Percentiles rank a stretch among this genome's conserved stretches.
Conservation (phyloP, 2,888 invertebrate species). For the Pharmacophagus antenor region DNA sequence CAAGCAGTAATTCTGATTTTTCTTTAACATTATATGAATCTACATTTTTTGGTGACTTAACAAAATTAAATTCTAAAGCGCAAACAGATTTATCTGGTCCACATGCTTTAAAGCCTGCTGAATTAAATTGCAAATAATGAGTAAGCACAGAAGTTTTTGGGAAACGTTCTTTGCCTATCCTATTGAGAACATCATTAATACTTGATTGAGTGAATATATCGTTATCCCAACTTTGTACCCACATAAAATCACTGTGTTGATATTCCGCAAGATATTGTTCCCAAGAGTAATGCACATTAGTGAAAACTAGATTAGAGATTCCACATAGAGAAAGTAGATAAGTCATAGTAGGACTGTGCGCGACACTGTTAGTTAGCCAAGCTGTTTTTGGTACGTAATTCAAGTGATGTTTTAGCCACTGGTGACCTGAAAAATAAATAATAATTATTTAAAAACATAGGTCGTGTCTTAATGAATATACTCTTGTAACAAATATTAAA, state of each 20-base stretch:
- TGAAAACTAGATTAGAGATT: conserved; percentile 91
- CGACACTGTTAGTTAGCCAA: conserved; percentile 98
- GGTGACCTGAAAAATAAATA: conserved; percentile 84
- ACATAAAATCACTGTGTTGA: conserved; percentile 93
- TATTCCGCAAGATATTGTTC: conserved; percentile 94
- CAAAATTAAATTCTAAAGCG: conserved; percentile 80
- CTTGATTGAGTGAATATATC: conserved; percentile 45
- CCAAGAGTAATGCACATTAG: conserved; percentile 95
- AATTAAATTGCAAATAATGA: conserved; percentile 66
- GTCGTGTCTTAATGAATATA: neutral
- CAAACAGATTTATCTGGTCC: conserved; percentile 60
- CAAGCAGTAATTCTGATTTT: conserved; percentile 90
- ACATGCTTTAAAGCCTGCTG: conserved; percentile 60
- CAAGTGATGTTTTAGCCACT: conserved; percentile 91
- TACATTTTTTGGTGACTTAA: conserved; percentile 86
- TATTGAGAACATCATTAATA: conserved; percentile 54
- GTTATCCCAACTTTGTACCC: conserved; percentile 92
- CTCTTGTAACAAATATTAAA: neutral
- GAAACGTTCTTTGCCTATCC: conserved; percentile 58
- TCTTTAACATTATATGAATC: conserved; percentile 90
- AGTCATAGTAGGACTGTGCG: conserved; percentile 95
- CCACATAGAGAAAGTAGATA: conserved; percentile 91
- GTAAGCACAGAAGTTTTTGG: conserved; percentile 59
- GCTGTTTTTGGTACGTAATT: conserved; percentile 88
- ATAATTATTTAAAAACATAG: conserved; percentile 14